Percentiles rank a stretch among this genome's conserved stretches.
phyloP scores from a whole-genome alignment of 2,113 vertebrate genomes.

The cattle (Bos taurus) region DNA sequence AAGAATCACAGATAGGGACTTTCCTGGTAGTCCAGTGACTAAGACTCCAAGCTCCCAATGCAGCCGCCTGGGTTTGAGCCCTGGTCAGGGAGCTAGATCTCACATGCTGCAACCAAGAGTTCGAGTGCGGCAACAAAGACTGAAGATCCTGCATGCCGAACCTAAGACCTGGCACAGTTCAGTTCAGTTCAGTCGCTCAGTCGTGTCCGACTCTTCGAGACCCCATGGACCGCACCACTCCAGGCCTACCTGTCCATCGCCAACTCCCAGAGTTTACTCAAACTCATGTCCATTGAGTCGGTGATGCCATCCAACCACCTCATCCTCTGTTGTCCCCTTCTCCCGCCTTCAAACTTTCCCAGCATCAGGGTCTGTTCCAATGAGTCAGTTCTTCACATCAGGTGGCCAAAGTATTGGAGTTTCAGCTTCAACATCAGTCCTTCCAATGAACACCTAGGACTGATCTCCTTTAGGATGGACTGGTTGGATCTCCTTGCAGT shows the following conservation, averaged over 20 bases:
- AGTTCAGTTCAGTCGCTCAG: not conserved
- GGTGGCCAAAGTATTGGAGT: too few species aligned
- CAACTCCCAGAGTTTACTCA: not conserved
- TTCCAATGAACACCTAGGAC: too few species aligned
- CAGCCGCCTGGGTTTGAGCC: not conserved
- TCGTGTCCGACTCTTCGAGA: rapidly evolving
- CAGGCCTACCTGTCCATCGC: not conserved
- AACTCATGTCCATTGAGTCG: too few species aligned
- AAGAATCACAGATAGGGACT: not conserved
- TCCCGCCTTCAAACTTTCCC: too few species aligned
- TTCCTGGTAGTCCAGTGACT: not conserved
- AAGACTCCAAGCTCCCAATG: not conserved
- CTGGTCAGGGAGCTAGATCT: not conserved
- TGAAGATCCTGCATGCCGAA: not conserved
- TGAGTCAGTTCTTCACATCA: too few species aligned
- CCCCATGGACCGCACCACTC: not conserved
- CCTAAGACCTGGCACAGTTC: not conserved
- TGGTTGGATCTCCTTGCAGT: too few species aligned
- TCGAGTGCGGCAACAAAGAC: rapidly evolving
- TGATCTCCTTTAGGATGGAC: too few species aligned
- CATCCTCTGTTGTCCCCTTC: too few species aligned
- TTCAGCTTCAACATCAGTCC: too few species aligned
- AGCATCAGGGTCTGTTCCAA: too few species aligned
- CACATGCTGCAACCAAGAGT: not conserved
- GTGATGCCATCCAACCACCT: too few species aligned